Percentiles rank a stretch among this genome's conserved stretches.
Conservation (phyloP, 30 jellyfish, hydroid and myxozoan genomes). For the Clytia hemisphaerica region DNA sequence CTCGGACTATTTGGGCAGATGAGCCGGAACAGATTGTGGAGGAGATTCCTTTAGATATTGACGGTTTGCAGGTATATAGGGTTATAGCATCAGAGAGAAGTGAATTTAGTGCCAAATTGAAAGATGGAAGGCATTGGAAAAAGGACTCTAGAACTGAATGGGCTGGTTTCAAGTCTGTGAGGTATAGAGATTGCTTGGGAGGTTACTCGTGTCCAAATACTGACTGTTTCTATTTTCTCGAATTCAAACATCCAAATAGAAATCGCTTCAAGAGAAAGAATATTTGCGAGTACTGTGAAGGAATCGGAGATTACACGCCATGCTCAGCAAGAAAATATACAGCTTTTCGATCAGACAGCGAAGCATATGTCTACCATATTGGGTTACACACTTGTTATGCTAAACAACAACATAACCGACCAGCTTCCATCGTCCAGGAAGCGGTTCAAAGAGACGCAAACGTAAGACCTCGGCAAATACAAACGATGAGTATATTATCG, state of each 20-base stretch:
- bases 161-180: neutral
- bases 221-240: neutral
- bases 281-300: neutral
- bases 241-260: too few relatives aligned
- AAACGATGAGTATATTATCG: neutral
- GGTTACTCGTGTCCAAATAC: neutral
- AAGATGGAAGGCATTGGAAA: too few relatives aligned
- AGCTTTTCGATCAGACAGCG: neutral
- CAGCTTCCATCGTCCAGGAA: neutral
- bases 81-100: too few relatives aligned
- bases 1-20: too few relatives aligned
- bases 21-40: too few relatives aligned
- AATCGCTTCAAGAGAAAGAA: neutral
- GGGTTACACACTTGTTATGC: neutral
- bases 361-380: neutral
- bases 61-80: too few relatives aligned
- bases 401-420: neutral
- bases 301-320: neutral
- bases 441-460: neutral
- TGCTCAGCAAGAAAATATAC: conserved; percentile 7
- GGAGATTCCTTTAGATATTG: too few relatives aligned
- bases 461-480: neutral
- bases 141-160: conserved; percentile 3
- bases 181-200: neutral
- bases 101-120: too few relatives aligned